Evolutionary conservation across 1,140 invertebrate species (phyloP).

Genomic region (Drosophila novamexicana): DNA sequence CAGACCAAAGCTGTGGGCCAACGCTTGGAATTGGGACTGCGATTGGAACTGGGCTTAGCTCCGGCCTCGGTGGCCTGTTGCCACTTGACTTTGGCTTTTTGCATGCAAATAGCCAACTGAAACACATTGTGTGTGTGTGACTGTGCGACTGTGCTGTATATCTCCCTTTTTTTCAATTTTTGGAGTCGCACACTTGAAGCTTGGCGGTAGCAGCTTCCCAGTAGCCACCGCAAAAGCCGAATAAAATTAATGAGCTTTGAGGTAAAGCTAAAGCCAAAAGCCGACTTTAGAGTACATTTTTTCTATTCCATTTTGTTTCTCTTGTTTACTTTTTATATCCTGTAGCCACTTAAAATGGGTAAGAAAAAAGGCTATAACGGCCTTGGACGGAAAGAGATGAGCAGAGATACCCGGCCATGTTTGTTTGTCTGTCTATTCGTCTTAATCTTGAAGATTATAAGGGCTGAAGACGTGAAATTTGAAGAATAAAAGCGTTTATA

Average conservation of each 20-base stretch:
- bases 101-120: conserved; percentile 23
- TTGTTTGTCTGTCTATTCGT: too few relatives aligned
- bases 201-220: conserved; percentile 2
- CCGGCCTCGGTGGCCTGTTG: conserved; percentile 24
- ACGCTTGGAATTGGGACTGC: conserved; percentile 9
- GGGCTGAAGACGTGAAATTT: too few relatives aligned
- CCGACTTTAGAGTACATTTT: conserved; percentile 37
- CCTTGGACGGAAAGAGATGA: too few relatives aligned
- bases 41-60: conserved; percentile 15
- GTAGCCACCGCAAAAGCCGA: conserved; percentile 41
- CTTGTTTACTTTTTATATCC: background rate
- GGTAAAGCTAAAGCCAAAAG: conserved; percentile 52
- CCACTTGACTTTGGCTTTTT: conserved; percentile 38
- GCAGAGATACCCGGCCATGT: too few relatives aligned
- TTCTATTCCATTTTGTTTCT: conserved; percentile 5
- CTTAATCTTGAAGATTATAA: too few relatives aligned
- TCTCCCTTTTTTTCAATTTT: conserved; percentile 40
- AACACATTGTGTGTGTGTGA: conserved; percentile 3
- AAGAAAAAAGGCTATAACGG: too few relatives aligned
- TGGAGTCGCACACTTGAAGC: conserved; percentile 48
- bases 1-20: conserved; percentile 9
- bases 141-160: conserved; percentile 6
- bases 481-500: too few relatives aligned
- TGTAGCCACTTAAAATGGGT: too few relatives aligned
- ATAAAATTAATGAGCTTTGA: conserved; percentile 65